These are phyloP conservation scores for Diabrotica undecimpunctata DNA, from an alignment of 1,140 invertebrate genomes.

Conservation along the genomic window DNA sequence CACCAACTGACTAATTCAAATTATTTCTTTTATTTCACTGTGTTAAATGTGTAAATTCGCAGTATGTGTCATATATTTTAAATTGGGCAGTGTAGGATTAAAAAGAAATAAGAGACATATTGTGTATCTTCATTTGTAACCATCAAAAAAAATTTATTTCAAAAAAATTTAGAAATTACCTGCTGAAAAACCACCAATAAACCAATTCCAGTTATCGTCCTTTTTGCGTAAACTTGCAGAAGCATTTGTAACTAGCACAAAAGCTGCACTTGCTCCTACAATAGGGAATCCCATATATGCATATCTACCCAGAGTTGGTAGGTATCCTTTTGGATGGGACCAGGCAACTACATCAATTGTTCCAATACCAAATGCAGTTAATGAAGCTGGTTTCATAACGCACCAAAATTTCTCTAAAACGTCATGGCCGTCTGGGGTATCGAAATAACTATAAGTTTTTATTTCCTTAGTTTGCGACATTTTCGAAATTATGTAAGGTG, in stretches of 20 bases:
- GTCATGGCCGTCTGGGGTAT: constrained; percentile 68
- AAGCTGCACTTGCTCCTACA: constrained; percentile 61
- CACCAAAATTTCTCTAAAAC: constrained; percentile 60
- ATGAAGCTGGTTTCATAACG: constrained; percentile 55
- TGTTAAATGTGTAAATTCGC: no score
- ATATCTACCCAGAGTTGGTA: constrained; percentile 49
- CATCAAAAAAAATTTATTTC: no score
- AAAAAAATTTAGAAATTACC: constrained; percentile 48
- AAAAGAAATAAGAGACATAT: no score
- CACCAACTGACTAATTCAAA: no score
- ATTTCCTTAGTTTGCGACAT: constrained; percentile 23
- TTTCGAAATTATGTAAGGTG: constrained; percentile 15
- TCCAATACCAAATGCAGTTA: constrained; percentile 49
- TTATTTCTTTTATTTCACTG: no score
- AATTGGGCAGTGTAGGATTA: no score
- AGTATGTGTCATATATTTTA: no score
- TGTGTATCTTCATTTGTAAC: no score
- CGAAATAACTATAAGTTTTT: constrained; percentile 56
- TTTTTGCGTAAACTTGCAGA: constrained; percentile 58
- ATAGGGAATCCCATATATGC: constrained; percentile 57
- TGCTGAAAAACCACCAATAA: constrained; percentile 56
- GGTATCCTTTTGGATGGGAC: constrained; percentile 55
- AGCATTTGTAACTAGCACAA: constrained; percentile 58
- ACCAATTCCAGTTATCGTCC: constrained; percentile 62
- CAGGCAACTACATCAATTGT: constrained; percentile 57